Conservation (phyloP, 2,113 vertebrate genomes). For the Heteronetta atricapilla region DNA sequence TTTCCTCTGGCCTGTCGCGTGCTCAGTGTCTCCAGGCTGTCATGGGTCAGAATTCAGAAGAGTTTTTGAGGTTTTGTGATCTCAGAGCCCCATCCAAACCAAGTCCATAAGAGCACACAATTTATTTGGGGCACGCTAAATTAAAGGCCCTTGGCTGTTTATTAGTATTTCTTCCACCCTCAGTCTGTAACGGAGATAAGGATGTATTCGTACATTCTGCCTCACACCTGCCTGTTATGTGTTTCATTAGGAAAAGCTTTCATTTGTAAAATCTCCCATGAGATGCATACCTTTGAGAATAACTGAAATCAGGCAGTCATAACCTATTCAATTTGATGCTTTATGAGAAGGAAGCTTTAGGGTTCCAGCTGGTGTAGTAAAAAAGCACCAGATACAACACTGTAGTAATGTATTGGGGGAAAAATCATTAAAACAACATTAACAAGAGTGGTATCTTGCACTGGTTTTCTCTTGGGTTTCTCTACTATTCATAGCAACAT, state of each 20-base stretch:
- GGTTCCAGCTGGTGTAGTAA: constrained; percentile 36
- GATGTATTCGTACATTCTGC: background rate
- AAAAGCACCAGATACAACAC: constrained; percentile 1
- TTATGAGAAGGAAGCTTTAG: constrained; percentile 28
- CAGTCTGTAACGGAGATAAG: constrained; percentile 1
- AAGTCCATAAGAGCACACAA: background rate
- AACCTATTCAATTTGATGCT: constrained; percentile 37
- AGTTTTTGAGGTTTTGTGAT: background rate
- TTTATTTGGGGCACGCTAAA: background rate
- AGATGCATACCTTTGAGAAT: constrained; percentile 21
- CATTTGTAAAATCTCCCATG: background rate
- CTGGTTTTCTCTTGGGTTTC: background rate
- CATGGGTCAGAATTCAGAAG: background rate
- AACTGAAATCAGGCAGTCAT: constrained; percentile 41
- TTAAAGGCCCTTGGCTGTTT: constrained; percentile 6
- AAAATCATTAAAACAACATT: background rate
- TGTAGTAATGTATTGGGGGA: background rate
- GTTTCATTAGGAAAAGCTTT: constrained; percentile 54
- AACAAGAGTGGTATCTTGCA: background rate
- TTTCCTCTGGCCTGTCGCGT: background rate
- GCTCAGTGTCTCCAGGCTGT: background rate
- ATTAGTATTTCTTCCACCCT: constrained; percentile 10
- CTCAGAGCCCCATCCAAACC: background rate
- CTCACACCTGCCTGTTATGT: constrained; percentile 54
- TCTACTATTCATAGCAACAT: background rate